These are phyloP conservation scores for Cotesia vestalis DNA, from an alignment of 1,140 invertebrate species.

Conservation along the genomic window DNA sequence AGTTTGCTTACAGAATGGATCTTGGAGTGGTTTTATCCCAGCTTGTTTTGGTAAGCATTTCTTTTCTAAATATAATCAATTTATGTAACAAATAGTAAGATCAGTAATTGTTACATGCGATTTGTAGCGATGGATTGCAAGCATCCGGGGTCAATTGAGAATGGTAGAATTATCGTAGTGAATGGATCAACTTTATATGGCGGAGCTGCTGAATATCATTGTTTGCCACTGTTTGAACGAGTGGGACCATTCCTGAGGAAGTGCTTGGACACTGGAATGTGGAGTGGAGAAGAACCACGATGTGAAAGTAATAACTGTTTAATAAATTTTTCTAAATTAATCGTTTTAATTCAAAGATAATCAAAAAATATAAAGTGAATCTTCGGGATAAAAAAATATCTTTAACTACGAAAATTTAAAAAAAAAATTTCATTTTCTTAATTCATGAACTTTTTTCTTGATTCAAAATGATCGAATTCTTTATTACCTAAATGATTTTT, in stretches of 20 bases:
- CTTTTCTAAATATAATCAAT: conserved; percentile 16
- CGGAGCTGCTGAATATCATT: conserved; percentile 87
- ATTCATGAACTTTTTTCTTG: no score
- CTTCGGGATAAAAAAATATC: no score
- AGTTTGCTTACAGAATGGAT: conserved; percentile 79
- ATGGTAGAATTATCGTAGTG: conserved; percentile 85
- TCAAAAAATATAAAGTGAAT: no score
- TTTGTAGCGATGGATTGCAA: conserved; percentile 82
- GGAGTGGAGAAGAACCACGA: conserved; percentile 84
- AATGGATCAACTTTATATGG: conserved; percentile 85
- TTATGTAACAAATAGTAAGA: not conserved
- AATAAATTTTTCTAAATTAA: not conserved
- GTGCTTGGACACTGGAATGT: conserved; percentile 81
- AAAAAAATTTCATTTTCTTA: no score
- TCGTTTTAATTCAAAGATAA: no score
- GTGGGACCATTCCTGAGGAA: conserved; percentile 83
- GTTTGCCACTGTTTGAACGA: conserved; percentile 83
- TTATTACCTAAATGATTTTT: no score
- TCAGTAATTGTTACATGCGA: not conserved
- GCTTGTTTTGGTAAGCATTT: conserved; percentile 78
- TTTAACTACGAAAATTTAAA: no score
- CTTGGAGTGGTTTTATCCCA: conserved; percentile 83
- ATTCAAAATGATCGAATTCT: no score
- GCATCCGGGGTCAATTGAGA: conserved; percentile 79
- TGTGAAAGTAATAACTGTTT: conserved; percentile 71